These are phyloP conservation scores for Scaptomyza cyrtandrae DNA, from an alignment of 2,888 invertebrate species.

Conservation along the genomic window DNA sequence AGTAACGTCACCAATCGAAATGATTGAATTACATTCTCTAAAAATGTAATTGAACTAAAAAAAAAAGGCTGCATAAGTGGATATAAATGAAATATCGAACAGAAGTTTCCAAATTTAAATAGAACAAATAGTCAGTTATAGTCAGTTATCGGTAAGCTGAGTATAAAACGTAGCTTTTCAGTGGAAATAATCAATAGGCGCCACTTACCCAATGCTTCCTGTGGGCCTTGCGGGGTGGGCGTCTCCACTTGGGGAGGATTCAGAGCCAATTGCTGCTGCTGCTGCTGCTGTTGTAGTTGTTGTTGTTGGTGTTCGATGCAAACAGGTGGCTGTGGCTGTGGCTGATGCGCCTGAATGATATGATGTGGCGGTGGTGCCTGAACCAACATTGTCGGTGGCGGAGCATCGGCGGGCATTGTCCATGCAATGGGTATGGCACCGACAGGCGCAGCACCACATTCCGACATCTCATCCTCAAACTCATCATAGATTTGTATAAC, in stretches of 20 bases:
- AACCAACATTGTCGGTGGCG: slow-evolving; percentile 48
- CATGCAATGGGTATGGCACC: slow-evolving; percentile 62
- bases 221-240: slow-evolving; percentile 53
- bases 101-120: slow-evolving; percentile 10
- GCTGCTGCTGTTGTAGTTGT: not conserved
- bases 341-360: slow-evolving; percentile 58
- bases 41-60: not conserved
- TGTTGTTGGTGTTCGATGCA: slow-evolving; percentile 52
- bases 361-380: slow-evolving; percentile 64
- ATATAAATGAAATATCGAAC: slow-evolving; percentile 8
- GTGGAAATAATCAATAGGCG: slow-evolving; percentile 13
- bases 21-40: too few relatives aligned
- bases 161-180: slow-evolving; percentile 20
- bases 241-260: slow-evolving; percentile 51
- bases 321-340: slow-evolving; percentile 41
- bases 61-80: not conserved
- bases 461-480: slow-evolving; percentile 78
- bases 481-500: slow-evolving; percentile 83
- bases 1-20: too few relatives aligned
- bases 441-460: slow-evolving; percentile 62
- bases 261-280: slow-evolving; percentile 24
- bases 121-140: not conserved
- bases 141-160: not conserved
- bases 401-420: slow-evolving; percentile 60
- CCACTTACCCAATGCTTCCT: slow-evolving; percentile 64